A percentile compares a stretch with the other conserved stretches of the same genome.
Evolutionary conservation across 2,113 vertebrate genomes (phyloP).

Genomic region (Pantherophis guttatus): DNA sequence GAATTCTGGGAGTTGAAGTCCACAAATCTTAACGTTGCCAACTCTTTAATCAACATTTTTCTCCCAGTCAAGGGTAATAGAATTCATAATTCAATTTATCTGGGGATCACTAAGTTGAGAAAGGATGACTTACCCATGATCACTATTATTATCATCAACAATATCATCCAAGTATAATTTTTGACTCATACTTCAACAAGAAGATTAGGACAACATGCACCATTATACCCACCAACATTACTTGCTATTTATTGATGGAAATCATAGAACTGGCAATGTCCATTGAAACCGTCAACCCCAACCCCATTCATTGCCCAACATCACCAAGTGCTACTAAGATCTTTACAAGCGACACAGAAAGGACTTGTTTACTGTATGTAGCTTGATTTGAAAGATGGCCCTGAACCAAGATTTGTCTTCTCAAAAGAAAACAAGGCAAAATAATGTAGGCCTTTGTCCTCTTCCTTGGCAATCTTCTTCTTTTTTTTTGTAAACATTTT

Average conservation of each 20-base stretch:
- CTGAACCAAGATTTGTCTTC: neutral
- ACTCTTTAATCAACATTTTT: neutral
- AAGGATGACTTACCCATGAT: neutral
- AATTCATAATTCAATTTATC: neutral
- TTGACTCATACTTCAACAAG: neutral
- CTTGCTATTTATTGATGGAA: neutral
- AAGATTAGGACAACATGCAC: neutral
- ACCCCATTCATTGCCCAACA: neutral
- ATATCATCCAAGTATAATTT: neutral
- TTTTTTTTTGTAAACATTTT: no score
- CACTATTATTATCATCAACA: neutral
- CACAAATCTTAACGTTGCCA: neutral
- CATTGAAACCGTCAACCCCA: neutral
- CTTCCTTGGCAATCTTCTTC: neutral
- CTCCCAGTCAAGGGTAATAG: neutral
- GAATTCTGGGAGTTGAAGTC: neutral
- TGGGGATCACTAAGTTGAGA: neutral
- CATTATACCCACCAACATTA: neutral
- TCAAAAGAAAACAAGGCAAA: neutral
- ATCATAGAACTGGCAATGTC: neutral
- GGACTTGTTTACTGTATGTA: neutral
- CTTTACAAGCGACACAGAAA: neutral
- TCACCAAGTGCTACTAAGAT: no score
- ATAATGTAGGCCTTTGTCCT: neutral
- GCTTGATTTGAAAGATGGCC: neutral